Evolutionary conservation across 2,797 vertebrate genomes (phyloP).

Genomic region (Poecile montanus): DNA sequence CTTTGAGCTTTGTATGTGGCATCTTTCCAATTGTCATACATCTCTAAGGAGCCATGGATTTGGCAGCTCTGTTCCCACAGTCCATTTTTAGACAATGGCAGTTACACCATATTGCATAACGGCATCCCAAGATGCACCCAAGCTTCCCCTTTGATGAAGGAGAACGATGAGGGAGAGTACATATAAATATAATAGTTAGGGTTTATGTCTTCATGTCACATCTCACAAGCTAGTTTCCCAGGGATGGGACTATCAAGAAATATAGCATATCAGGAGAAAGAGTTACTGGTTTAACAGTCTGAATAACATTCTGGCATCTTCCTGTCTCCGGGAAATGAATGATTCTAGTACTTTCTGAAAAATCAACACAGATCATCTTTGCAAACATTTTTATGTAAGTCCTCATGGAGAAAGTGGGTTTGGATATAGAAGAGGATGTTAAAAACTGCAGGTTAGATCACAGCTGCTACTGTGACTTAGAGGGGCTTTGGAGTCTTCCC

Average conservation of each 20-base stretch:
- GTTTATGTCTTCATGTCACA: not conserved
- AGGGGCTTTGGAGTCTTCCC: not conserved
- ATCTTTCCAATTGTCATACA: not conserved
- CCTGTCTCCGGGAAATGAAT: not conserved
- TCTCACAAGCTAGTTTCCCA: not conserved
- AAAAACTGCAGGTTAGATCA: not conserved
- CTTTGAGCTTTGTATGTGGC: not conserved
- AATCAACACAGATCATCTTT: not conserved
- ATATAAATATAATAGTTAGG: not conserved
- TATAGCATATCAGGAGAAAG: not conserved
- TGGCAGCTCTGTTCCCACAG: not conserved
- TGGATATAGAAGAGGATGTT: not conserved
- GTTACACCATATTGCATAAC: not conserved
- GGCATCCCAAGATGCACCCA: not conserved
- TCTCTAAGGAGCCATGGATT: not conserved
- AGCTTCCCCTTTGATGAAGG: not conserved
- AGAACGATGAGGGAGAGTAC: not conserved
- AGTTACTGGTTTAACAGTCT: not conserved
- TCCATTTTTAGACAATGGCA: not conserved
- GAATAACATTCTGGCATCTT: not conserved
- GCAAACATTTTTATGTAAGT: not conserved
- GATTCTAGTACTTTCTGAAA: not conserved
- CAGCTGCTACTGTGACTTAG: not conserved
- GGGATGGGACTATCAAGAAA: not conserved
- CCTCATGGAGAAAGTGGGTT: not conserved